Evolutionary conservation across 2,888 invertebrate species (phyloP), one percentile per base, ranked within the genome.

Genomic region (Rotaria magnacalcarata): DNA sequence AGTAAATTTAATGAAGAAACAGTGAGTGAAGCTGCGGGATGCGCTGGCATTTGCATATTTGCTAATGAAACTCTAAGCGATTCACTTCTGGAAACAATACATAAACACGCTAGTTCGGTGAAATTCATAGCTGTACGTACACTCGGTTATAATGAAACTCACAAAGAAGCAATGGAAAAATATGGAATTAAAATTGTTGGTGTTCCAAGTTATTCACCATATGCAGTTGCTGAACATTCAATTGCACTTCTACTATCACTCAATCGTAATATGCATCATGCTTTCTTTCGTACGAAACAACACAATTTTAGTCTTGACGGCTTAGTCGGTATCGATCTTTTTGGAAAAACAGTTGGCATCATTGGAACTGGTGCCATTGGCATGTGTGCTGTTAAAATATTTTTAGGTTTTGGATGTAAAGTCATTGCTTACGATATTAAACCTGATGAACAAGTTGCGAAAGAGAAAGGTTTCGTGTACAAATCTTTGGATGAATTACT

Each of bases 171-270:
- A 27, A 54, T 54, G 11, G 34, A 56, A 85, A 24, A 85, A 27
- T 52, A 56, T 56, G 56, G 56, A 11, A 34, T 85, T 27, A n/a
- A 27, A 85, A 34, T 85, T 34, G 56, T 54, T 56, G 24, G 85
- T 41, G 85, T 85, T 21, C 85, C 85, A 58, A n/a, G 21, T 27
- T 85, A 85, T 85, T 85, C 85, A 56, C 85, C 85, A 21, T 56
- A 85, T 85, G 85, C 56, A 7, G 85, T 85, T n/a, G 85, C 85
- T n/a, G 85, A 85, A 56, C 85, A 85, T 56, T 24, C 85, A 34
- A 34, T 85, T 34, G 54, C 54, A n/a, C 54, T 85, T n/a, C 21
- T 85, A 56, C 27, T 85, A 34, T n/a, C 85, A 41, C 50, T 85
- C 14, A 85, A 85, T 54, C 85, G 85, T 8, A 85, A 85, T 47